Percentiles rank a stretch among this genome's conserved stretches.
Conservation (phyloP, 1,140 invertebrate genomes). For the Pseudomyrmex cubaensis region DNA sequence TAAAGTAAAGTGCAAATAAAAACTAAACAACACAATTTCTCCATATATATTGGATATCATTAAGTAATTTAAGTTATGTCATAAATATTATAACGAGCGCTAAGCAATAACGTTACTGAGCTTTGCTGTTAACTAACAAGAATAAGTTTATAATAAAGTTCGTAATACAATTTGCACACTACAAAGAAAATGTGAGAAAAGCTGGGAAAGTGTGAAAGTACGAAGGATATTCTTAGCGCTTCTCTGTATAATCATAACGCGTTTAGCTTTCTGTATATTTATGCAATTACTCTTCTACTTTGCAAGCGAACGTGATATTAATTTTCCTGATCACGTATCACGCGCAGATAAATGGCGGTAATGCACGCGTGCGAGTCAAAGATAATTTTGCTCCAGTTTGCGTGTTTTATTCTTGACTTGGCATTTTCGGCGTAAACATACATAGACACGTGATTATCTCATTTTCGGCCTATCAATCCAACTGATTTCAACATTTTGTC, state of each 20-base stretch:
- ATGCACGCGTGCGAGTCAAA: constrained; percentile 24
- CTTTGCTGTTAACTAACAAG: not conserved
- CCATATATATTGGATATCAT: no score
- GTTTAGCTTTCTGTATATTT: not conserved
- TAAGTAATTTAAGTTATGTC: no score
- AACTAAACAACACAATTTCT: no score
- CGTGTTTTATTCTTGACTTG: constrained; percentile 29
- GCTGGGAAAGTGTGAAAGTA: not conserved
- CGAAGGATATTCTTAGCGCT: not conserved
- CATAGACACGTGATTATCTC: not conserved
- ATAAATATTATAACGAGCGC: constrained; percentile 13
- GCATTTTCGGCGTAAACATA: not conserved
- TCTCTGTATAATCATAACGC: not conserved
- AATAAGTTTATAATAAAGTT: not conserved
- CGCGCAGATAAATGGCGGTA: not conserved
- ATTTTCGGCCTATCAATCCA: constrained; percentile 40
- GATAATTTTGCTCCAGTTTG: constrained; percentile 38
- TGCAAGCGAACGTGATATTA: not conserved
- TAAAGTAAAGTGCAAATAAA: no score
- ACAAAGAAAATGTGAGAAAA: not conserved
- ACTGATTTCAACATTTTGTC: constrained; percentile 26
- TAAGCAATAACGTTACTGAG: not conserved
- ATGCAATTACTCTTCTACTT: not conserved
- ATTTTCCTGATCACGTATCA: not conserved
- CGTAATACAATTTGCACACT: not conserved